Percentiles rank a stretch among this genome's conserved stretches.
Evolutionary conservation across 2,113 vertebrate genomes (phyloP).

Genomic region (Labeo rohita): DNA sequence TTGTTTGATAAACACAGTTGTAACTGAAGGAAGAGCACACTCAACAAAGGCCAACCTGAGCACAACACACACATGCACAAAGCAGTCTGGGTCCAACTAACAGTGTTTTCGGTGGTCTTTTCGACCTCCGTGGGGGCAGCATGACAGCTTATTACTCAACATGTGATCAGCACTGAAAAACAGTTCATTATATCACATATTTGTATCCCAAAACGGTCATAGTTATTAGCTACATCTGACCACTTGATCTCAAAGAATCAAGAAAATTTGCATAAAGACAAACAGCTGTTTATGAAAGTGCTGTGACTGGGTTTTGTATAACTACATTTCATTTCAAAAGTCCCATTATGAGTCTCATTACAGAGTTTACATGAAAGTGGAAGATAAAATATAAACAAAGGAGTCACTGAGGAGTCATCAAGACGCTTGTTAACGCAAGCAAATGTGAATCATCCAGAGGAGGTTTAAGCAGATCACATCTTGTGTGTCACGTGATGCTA

Average conservation of each 20-base stretch:
- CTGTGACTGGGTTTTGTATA: background rate
- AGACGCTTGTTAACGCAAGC: background rate
- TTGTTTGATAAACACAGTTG: conserved; percentile 64
- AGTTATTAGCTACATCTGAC: background rate
- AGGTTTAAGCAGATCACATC: background rate
- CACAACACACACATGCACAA: conserved; percentile 14
- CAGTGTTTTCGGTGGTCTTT: background rate
- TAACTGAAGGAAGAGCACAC: conserved; percentile 48
- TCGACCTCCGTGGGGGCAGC: background rate
- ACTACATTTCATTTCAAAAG: background rate
- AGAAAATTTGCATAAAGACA: background rate
- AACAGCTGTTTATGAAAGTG: background rate
- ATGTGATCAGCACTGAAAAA: background rate
- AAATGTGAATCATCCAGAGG: background rate
- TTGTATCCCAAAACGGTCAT: too few species aligned
- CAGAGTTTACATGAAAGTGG: background rate
- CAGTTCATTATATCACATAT: background rate
- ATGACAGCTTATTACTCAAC: background rate
- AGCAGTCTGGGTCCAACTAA: background rate
- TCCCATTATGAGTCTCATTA: background rate
- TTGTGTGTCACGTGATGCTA: background rate
- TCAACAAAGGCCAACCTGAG: conserved; percentile 41
- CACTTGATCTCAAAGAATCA: background rate
- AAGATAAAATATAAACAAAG: background rate
- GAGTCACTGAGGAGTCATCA: background rate